phyloP scores from a whole-genome alignment of 2,113 vertebrate species.

The Chiloscyllium plagiosum region DNA sequence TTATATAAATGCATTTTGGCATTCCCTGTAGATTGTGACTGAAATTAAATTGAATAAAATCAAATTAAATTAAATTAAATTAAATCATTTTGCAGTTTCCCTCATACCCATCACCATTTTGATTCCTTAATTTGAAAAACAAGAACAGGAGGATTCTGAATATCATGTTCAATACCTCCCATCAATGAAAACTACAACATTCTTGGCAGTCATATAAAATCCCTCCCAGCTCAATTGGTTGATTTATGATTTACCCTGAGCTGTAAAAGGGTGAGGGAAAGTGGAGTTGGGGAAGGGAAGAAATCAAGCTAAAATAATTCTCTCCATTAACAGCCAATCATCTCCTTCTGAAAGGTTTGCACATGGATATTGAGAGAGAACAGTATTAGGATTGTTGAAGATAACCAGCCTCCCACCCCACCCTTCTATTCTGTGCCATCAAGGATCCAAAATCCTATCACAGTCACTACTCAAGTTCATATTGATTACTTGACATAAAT shows the following conservation, averaged over 20 bases:
- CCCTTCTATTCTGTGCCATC: no score
- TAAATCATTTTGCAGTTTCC: background rate
- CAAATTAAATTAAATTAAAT: no score
- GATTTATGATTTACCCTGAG: background rate
- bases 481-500: background rate
- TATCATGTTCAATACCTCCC: background rate
- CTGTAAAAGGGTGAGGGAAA: background rate
- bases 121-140: background rate
- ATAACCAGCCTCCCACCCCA: background rate
- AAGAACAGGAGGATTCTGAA: background rate
- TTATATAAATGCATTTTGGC: background rate
- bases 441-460: background rate
- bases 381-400: background rate
- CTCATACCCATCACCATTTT: background rate
- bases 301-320: background rate
- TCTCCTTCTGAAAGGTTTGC: background rate
- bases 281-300: background rate
- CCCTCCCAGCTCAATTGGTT: background rate
- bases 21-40: no score
- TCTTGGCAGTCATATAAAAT: background rate
- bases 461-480: background rate
- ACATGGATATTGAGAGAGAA: background rate
- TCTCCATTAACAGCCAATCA: background rate
- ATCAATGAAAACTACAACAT: background rate
- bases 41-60: no score